Base-by-base conservation (phyloP, 2,113 vertebrate species). In the Odobenus rosmarus region DNA sequence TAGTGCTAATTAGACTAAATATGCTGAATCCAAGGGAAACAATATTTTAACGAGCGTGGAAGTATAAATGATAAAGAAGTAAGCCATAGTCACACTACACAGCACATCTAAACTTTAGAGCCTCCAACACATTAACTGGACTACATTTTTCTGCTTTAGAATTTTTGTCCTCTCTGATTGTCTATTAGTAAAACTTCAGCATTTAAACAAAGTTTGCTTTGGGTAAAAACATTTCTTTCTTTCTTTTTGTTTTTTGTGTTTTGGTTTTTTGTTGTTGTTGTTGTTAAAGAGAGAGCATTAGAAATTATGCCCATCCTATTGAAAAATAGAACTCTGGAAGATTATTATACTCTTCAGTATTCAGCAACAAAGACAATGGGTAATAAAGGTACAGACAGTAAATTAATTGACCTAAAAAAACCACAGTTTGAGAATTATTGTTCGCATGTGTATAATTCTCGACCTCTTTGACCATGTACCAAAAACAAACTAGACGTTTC, bases 161-260 rank as follows among this genome's bases (percentile, higher is more conserved):
- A 11, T 49, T 93, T 95, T 21, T 80, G 28, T 93, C 59, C 8
- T 81, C 53, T 57, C 69, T 67, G n/a, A 12, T 23, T 18, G 4
- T 49, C 6, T 67, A 3, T 90, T 74, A 87, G 67, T 81, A 51
- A 92, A 93, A 31, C 28, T 51, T 77, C 67, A 15, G 13, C 33
- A 69, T 49, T 87, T 80, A 64, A 88, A 85, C 13, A 83, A 86
- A 81, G 18, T 89, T 84, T 69, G 8, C 51, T 95, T 95, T 61
- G 62, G 33, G 7, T 28, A 33, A 90, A 94, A 28, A 46, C 13
- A 26, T 28, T 36, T 67, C 62, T 14, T 62, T 21, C 16, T 49
- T 51, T 26, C 19, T 31, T 31, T 46, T 12, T 64, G 46, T 23
- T 36, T 31, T n/a, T 59, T 23, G 61, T 64, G 51, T 53, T 2